Evolutionary conservation across 2,888 invertebrate genomes (phyloP).

Genomic region (Diarsia mendica): DNA sequence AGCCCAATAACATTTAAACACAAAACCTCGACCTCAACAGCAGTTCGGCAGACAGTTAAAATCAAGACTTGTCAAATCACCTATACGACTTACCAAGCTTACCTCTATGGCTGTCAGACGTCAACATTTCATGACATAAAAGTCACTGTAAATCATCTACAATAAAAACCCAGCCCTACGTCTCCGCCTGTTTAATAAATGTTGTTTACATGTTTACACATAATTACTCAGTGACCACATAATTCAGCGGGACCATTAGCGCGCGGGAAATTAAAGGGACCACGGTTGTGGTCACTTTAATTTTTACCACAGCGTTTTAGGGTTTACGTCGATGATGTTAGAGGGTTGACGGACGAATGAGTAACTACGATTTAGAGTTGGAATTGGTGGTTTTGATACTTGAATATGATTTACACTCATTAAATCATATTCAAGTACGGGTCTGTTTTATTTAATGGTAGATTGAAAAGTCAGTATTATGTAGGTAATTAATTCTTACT

Average conservation of each 20-base stretch:
- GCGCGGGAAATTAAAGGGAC: conserved; percentile 37
- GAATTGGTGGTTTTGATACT: neutral
- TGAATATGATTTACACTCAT: neutral
- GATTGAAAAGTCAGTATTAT: too few relatives aligned
- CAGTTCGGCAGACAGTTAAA: neutral
- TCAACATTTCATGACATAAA: conserved; percentile 11
- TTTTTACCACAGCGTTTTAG: conserved; percentile 51
- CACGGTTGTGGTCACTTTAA: conserved; percentile 45
- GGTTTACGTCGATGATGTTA: conserved; percentile 26
- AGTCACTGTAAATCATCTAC: conserved; percentile 18
- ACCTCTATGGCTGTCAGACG: neutral
- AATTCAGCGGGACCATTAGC: conserved; percentile 58
- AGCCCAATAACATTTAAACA: too few relatives aligned
- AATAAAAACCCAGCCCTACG: conserved; percentile 46
- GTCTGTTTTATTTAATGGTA: too few relatives aligned
- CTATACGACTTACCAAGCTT: neutral
- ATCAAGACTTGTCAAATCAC: neutral
- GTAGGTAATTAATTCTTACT: too few relatives aligned
- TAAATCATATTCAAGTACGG: too few relatives aligned
- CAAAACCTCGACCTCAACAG: too few relatives aligned
- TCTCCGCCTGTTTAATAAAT: conserved; percentile 43
- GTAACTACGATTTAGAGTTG: neutral
- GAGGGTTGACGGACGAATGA: conserved; percentile 13
- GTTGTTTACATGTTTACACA: conserved; percentile 59
- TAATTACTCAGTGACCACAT: conserved; percentile 60